Conservation (phyloP, 1,140 invertebrate genomes). For the Ostrea edulis region DNA sequence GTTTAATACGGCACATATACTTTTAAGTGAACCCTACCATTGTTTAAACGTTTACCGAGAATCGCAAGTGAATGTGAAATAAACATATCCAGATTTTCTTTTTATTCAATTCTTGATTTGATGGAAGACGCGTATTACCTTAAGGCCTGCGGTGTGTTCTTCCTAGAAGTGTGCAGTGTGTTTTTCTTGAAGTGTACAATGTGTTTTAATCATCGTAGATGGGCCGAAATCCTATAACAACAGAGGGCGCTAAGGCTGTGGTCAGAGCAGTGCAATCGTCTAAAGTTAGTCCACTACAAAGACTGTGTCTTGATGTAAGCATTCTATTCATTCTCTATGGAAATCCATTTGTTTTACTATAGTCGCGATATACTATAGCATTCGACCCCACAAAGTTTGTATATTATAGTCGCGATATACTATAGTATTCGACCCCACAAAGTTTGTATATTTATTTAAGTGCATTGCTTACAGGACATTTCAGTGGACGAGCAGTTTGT, state of each 20-base stretch:
- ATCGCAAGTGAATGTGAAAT: too few species aligned
- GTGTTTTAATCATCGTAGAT: conserved; percentile 58
- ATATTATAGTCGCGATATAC: not conserved
- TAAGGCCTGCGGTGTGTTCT: too few species aligned
- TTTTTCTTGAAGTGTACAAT: too few species aligned
- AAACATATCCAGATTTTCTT: too few species aligned
- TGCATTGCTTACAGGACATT: conserved; percentile 60
- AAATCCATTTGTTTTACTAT: not conserved
- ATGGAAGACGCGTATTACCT: too few species aligned
- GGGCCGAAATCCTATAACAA: conserved; percentile 70
- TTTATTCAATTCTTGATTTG: too few species aligned
- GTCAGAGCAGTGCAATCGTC: conserved; percentile 60
- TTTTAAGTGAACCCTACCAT: too few species aligned
- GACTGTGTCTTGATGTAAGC: conserved; percentile 41
- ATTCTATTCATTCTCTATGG: too few species aligned
- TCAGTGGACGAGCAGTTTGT: conserved; percentile 69
- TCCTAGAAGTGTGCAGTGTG: too few species aligned
- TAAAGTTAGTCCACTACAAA: conserved; percentile 30
- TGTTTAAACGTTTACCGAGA: too few species aligned
- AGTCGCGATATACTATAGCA: not conserved
- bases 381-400: not conserved
- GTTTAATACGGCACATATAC: too few species aligned
- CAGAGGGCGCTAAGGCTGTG: conserved; percentile 70
- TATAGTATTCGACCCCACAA: not conserved
- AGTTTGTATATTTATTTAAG: not conserved